Conservation (phyloP, 2,888 invertebrate genomes). For the Caenorhabditis panamensis region DNA sequence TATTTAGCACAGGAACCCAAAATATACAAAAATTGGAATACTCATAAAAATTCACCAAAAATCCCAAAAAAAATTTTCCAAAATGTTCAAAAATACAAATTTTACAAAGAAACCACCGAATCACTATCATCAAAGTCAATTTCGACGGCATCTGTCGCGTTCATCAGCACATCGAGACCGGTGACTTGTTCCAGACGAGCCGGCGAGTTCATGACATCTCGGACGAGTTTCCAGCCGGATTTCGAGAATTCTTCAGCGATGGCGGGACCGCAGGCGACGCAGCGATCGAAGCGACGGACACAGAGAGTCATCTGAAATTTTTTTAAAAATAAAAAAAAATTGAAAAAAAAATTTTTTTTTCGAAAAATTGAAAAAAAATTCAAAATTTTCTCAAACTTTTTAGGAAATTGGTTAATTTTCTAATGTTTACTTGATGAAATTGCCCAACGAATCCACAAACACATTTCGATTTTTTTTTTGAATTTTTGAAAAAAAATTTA, state of each 20-base stretch:
- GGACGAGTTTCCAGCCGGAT: constrained; percentile 73
- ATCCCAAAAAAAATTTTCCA: neutral
- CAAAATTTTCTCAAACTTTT: no score
- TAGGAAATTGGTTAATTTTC: no score
- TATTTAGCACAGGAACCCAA: neutral
- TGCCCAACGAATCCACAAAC: no score
- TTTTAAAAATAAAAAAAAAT: neutral
- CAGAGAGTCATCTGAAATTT: constrained; percentile 87
- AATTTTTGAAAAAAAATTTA: no score
- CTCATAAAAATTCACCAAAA: neutral
- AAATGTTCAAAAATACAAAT: neutral
- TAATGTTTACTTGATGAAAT: no score
- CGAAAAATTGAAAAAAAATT: no score
- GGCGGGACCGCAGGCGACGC: constrained; percentile 90
- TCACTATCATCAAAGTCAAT: constrained; percentile 67
- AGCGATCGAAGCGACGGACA: constrained; percentile 90
- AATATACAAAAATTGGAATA: no score
- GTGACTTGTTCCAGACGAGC: constrained; percentile 91
- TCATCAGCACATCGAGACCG: constrained; percentile 86
- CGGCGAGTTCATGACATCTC: constrained; percentile 83
- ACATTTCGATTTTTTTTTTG: no score
- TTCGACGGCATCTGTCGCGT: constrained; percentile 64
- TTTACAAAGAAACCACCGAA: constrained; percentile 18
- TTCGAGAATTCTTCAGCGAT: constrained; percentile 78
- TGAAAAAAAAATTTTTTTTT: neutral